Percentiles rank a stretch among this genome's conserved stretches.
These are phyloP conservation scores for Apistogramma diplotaenia DNA, from an alignment of 2,113 vertebrate species.

Conservation along the genomic window DNA sequence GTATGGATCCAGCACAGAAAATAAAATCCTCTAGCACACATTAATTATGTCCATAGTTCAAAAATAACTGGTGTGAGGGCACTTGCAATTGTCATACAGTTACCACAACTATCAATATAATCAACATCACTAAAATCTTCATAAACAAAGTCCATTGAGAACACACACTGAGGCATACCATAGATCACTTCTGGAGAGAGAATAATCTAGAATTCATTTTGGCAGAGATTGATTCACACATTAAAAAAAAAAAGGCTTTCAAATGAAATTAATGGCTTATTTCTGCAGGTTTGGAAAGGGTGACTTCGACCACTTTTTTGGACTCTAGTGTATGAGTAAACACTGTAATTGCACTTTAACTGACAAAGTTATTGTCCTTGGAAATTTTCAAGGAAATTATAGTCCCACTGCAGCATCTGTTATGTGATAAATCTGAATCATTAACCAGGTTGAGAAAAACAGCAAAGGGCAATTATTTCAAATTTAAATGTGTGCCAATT, in stretches of 20 bases:
- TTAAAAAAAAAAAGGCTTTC: conserved; percentile 17
- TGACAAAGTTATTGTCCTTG: conserved; percentile 47
- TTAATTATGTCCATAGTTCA: conserved; percentile 66
- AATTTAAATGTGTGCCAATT: not conserved
- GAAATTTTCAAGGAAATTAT: conserved; percentile 44
- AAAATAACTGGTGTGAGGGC: conserved; percentile 73
- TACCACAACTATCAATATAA: conserved; percentile 76
- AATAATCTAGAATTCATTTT: conserved; percentile 39
- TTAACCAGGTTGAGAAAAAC: not conserved
- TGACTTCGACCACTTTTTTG: conserved; percentile 49
- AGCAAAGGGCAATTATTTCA: not conserved
- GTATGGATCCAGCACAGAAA: conserved; percentile 63
- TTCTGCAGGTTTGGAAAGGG: conserved; percentile 29
- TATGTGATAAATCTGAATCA: conserved; percentile 13
- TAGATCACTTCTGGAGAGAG: conserved; percentile 60
- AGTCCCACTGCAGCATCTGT: conserved; percentile 51
- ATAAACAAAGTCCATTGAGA: conserved; percentile 66
- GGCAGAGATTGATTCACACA: conserved; percentile 52
- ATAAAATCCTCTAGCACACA: conserved; percentile 61
- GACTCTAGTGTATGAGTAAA: conserved; percentile 58
- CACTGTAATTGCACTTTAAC: conserved; percentile 76
- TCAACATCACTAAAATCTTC: conserved; percentile 71
- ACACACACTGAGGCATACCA: conserved; percentile 73
- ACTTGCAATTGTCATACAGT: conserved; percentile 76
- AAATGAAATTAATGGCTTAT: conserved; percentile 63